Conservation (phyloP, 2,888 invertebrate genomes). For the Acleris sparsana region DNA sequence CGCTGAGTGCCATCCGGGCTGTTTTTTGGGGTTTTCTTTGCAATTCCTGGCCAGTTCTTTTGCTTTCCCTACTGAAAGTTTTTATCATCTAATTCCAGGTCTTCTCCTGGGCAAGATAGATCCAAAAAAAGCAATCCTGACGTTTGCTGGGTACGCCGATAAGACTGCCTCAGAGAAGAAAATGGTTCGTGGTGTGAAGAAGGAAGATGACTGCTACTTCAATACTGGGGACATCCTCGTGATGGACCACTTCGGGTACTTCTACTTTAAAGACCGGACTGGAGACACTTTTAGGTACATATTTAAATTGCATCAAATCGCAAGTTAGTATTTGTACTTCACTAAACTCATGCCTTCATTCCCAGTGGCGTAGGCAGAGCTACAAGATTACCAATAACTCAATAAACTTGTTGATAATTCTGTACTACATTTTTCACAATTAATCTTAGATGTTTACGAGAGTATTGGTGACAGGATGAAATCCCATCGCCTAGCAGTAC, state of each 20-base stretch:
- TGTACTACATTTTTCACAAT: no score
- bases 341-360: no score
- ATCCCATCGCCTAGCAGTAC: no score
- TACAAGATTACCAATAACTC: no score
- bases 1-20: no score
- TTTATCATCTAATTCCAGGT: conserved; percentile 68
- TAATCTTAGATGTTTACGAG: no score
- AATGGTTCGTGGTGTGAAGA: conserved; percentile 90
- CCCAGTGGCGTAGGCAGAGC: no score
- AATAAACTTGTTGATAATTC: no score
- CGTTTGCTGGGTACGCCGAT: conserved; percentile 78
- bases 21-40: not conserved
- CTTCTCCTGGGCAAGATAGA: conserved; percentile 88
- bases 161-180: conserved; percentile 93
- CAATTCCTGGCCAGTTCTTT: not conserved
- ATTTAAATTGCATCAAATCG: not conserved
- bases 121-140: conserved; percentile 71
- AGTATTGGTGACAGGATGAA: no score
- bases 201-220: conserved; percentile 94
- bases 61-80: not conserved
- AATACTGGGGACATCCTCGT: conserved; percentile 95
- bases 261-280: conserved; percentile 96
- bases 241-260: conserved; percentile 95
- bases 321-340: no score
- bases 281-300: conserved; percentile 88